Base-by-base conservation (phyloP, 2,797 vertebrate species). In the Peromyscus aztecus region DNA sequence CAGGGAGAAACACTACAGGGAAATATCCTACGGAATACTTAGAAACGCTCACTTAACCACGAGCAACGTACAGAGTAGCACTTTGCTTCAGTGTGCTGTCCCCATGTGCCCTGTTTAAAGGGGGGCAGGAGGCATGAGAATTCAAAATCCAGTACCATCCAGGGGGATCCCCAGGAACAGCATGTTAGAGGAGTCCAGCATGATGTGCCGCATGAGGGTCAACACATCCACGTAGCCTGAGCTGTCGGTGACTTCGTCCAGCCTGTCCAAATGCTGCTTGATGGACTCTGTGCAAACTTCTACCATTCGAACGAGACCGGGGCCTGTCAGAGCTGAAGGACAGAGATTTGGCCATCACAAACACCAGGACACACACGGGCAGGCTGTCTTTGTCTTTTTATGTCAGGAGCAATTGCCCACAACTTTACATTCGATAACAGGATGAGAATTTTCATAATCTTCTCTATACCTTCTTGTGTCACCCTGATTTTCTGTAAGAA, bases 151-250 rank as follows among this genome's bases (percentile, higher is more conserved):
- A 24, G 82, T 99, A 99, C 99, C 99, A 0, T 99, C 99, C 59
- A 99, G 97, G 4, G 99, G 99, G 85, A 99, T 99, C 89, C 99
- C 97, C 0, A 99, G 99, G 96, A 99, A 99, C 14, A 99, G 99
- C 87, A 97, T 98, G 97, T 99, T 99, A 61, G 99, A 99, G 3
- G 99, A 98, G 97, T 99, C 99, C 67, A 99, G 99, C 98, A 99
- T 99, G 52, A 99, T 99, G 90, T 99, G 94, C 91, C 99, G 98
- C 98, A 99, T 99, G 52, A 99, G 98, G 89, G 99, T 99, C 85
- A 99, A 98, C 43, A 98, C 98, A 0, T 99, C 98, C 95, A 99
- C 98, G 0, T 98, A 99, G 85, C 99, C 99, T 0, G 98, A 89
- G 3, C 98, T 75, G 5, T 98, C 98, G 0, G 98, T 99, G 81